A percentile compares a stretch with the other conserved stretches of the same genome.
Evolutionary conservation across 1,140 invertebrate genomes (phyloP).

Genomic region (Tetranychus urticae): DNA sequence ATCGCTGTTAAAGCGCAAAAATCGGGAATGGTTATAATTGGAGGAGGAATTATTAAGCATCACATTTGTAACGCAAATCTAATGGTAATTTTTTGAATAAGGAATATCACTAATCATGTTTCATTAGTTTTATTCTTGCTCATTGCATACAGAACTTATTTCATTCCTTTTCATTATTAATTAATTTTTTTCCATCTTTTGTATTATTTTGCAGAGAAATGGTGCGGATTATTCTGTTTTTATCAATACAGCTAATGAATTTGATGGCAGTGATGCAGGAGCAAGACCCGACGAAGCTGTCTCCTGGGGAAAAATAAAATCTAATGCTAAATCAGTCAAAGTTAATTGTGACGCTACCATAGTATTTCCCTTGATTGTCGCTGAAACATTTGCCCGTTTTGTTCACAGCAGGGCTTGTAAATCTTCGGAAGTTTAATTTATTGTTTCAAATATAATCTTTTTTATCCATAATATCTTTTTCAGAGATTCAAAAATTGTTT

Average conservation of each 20-base stretch:
- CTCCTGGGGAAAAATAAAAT: slow-evolving; percentile 92
- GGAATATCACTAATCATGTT: neutral
- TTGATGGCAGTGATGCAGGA: slow-evolving; percentile 94
- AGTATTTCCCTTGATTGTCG: slow-evolving; percentile 79
- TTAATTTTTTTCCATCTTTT: slow-evolving; percentile 3
- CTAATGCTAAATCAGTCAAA: slow-evolving; percentile 72
- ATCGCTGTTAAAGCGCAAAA: slow-evolving; percentile 82
- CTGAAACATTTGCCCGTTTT: slow-evolving; percentile 64
- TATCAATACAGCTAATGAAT: slow-evolving; percentile 90
- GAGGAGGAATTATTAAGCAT: slow-evolving; percentile 93
- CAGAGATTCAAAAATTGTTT: too few species aligned
- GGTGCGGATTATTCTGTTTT: slow-evolving; percentile 92
- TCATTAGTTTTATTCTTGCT: neutral
- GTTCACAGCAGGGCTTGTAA: slow-evolving; percentile 1
- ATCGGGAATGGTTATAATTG: slow-evolving; percentile 89
- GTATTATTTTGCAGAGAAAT: slow-evolving; percentile 44
- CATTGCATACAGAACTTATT: neutral
- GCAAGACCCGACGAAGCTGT: slow-evolving; percentile 92
- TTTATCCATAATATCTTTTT: too few species aligned
- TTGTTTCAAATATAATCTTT: too few species aligned
- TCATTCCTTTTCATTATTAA: neutral
- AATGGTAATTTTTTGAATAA: slow-evolving; percentile 35
- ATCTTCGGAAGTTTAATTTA: too few species aligned
- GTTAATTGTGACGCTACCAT: slow-evolving; percentile 85
- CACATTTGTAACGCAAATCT: slow-evolving; percentile 95